Evolutionary conservation across 2,888 invertebrate genomes (phyloP).

Genomic region (Aquatica leii): DNA sequence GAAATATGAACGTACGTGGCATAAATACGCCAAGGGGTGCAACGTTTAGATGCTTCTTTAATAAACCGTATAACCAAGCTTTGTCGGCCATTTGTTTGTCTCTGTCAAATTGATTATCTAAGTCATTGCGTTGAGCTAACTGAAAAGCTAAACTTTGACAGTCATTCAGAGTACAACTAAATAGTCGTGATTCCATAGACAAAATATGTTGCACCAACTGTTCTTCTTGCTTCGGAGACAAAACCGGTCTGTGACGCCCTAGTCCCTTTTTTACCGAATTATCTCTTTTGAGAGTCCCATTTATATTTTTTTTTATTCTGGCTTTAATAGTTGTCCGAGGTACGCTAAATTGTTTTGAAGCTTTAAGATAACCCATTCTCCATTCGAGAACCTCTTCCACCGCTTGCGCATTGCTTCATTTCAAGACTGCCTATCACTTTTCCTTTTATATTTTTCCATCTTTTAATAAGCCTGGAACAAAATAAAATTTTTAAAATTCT

Average conservation of each 20-base stretch:
- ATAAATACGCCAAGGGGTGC: constrained; percentile 5
- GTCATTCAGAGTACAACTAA: constrained; percentile 10
- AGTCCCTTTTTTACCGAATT: neutral
- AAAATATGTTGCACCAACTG: constrained; percentile 13
- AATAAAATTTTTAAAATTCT: constrained; percentile 9
- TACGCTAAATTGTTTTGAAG: neutral
- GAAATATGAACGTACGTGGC: constrained; percentile 7
- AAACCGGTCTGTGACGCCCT: constrained; percentile 1
- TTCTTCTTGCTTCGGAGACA: constrained; percentile 1
- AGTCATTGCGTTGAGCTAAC: constrained; percentile 6
- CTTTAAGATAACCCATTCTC: constrained; percentile 7
- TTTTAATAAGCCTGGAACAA: neutral
- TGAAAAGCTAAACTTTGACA: constrained; percentile 6
- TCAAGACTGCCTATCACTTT: constrained; percentile 8
- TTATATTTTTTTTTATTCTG: too few species aligned
- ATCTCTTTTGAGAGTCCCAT: neutral
- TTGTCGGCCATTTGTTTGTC: constrained; percentile 7
- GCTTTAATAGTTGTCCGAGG: too few species aligned
- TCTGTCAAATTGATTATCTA: constrained; percentile 4
- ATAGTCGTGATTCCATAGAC: neutral
- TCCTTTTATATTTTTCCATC: constrained; percentile 10
- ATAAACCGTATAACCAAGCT: constrained; percentile 23
- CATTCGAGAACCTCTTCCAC: constrained; percentile 9
- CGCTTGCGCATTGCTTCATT: constrained; percentile 2
- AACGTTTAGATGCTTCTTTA: constrained; percentile 8